Conservation (phyloP, 2,113 vertebrate species). For the Gymnogyps californianus region DNA sequence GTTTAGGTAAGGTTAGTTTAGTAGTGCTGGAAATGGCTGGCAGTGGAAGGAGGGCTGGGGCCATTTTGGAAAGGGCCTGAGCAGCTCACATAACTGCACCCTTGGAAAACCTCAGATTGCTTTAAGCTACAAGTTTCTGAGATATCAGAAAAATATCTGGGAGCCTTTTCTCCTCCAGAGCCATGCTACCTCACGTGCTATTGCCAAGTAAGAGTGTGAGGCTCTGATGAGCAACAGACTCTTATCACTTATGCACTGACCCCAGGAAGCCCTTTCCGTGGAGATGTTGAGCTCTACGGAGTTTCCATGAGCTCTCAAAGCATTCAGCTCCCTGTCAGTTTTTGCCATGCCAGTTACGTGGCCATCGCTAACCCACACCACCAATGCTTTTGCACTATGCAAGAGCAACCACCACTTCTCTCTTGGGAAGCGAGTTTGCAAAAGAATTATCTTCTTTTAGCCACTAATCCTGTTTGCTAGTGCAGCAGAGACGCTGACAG, state of each 20-base stretch:
- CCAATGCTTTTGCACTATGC: background rate
- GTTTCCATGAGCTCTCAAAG: background rate
- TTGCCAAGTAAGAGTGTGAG: rapidly evolving
- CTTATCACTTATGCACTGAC: background rate
- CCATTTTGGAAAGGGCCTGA: background rate
- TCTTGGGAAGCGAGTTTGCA: background rate
- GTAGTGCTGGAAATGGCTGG: background rate
- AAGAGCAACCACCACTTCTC: background rate
- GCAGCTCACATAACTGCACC: background rate
- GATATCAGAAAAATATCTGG: background rate
- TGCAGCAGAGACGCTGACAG: background rate
- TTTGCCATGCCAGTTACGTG: background rate
- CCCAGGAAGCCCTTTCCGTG: background rate
- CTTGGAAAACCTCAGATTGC: background rate
- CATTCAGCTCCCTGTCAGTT: background rate
- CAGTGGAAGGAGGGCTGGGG: background rate
- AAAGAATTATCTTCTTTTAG: background rate
- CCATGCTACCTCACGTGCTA: background rate
- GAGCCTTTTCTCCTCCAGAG: background rate
- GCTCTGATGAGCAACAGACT: background rate
- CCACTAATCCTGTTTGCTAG: background rate
- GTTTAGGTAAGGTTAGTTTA: background rate
- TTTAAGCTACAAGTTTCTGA: background rate
- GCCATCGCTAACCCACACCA: background rate
- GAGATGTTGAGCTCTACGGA: background rate